Base-by-base conservation (phyloP, 2,888 invertebrate species). In the Macaria notata region DNA sequence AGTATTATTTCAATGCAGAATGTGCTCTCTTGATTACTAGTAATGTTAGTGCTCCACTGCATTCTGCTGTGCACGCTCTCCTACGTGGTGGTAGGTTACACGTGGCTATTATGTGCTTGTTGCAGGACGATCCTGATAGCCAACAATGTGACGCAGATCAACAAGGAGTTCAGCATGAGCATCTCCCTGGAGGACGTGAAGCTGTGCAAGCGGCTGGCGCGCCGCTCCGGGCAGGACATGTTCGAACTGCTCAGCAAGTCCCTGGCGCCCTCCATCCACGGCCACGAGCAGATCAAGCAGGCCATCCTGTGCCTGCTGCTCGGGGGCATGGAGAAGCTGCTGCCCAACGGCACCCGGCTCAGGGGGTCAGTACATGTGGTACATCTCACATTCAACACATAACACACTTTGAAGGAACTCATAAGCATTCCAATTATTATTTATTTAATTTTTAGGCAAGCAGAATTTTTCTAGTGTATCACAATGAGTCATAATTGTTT, bases 251-350 rank as follows among this genome's bases (percentile, higher is more conserved):
- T 99, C 38, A 94, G 97, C 53, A 96, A 96, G 74, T 99, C 99
- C 0, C 86, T 99, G 52, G 99, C 99, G 0, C 99, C 99, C 0
- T 98, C 99, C 0, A 99, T 99, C 76, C 98, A 98, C 72, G 99
- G 99, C 0, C 98, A 99, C 75, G 96, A 97, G 33, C 98, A 95
- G 76, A 98, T 99, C 5, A 99, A 99, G 86, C 97, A 96, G 78
- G 99, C 99, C 0, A 96, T 99, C 61, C 91, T 99, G 31, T 99
- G 99, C 78, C 93, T 99, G 74, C 84, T 99, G 55, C 91, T 99
- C 4, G 99, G 99, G 0, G 99, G 99, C 0, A 96, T 96, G 65
- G 99, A 99, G 88, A 99, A 99, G 87, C 91, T 97, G 42, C 85
- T 99, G 62, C 95, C 96, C 2, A 99, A 98, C 85, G 98, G 98